Base-by-base conservation (phyloP, 2,113 vertebrate species). In the Sinocyclocheilus rhinocerous region DNA sequence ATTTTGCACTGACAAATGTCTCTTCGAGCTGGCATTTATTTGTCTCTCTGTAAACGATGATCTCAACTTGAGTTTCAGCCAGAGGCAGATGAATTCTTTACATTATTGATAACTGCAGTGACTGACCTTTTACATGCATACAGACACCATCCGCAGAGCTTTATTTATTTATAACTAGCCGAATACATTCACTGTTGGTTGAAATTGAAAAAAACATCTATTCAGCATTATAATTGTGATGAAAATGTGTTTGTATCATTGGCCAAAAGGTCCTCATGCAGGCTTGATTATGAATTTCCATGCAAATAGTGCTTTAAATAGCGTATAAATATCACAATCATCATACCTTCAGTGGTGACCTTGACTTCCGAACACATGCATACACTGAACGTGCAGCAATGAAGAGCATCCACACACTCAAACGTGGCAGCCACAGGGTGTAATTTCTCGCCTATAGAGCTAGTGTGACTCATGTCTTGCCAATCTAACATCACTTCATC, bases 81-180 rank as follows among this genome's bases (percentile, higher is more conserved):
- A 13, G 59, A 86, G 89, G 81, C 86, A 86, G 63, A 86, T 76
- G 67, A 86, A 73, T 84, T 86, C 73, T 81, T 80, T 89, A 76
- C 87, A 89, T 89, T 89, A 89, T 89, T 89, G 81, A 89, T 89
- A 87, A 78, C 69, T 55, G 75, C 72, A 61, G 76, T 86, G 84
- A 50, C 87, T 89, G 89, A 89, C 89, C 86, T 89, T 89, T 86
- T 86, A 84, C 76, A 81, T 78, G 84, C 84, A 20, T 50, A 82
- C 73, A 86, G 76, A 86, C 89, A 86, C 86, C 81, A 84, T 84
- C 77, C 69, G 52, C 84, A 48, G 70, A 84, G 72, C 87, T 86
- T 89, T 72, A 87, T 80, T 88, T 88, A 88, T 87, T 87, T 70
- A 89, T 89, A 80, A 80, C 69, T 50, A 65, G 36, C 48, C 15